A percentile compares a stretch with the other conserved stretches of the same genome.
phyloP scores from a whole-genome alignment of 2,888 invertebrate genomes.

The Ormia ochracea region DNA sequence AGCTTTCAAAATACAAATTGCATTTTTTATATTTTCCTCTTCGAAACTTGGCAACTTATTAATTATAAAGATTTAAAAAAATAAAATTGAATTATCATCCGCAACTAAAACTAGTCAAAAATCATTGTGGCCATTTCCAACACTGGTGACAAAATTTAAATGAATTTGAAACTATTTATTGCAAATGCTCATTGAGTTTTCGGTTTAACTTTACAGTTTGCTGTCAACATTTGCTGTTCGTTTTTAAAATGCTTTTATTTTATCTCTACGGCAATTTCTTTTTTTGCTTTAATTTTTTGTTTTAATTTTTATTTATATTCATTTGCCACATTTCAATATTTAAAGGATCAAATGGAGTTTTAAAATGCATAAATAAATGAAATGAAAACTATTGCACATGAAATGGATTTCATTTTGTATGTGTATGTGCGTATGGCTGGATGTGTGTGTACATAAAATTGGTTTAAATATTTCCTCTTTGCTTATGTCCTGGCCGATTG shows the following conservation, averaged over 20 bases:
- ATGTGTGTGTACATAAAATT: too few relatives aligned
- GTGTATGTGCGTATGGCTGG: not conserved
- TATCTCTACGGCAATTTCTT: too few relatives aligned
- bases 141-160: not conserved
- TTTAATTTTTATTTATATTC: not conserved
- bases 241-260: conserved; percentile 34
- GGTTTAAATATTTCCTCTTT: conserved; percentile 39
- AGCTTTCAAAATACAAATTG: too few relatives aligned
- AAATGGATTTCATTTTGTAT: conserved; percentile 29
- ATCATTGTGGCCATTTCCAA: not conserved
- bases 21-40: too few relatives aligned
- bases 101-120: too few relatives aligned
- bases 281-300: not conserved
- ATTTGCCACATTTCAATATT: conserved; percentile 40
- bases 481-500: not conserved
- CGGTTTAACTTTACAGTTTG: conserved; percentile 29
- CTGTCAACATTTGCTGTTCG: conserved; percentile 26
- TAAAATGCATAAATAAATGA: not conserved
- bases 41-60: too few relatives aligned
- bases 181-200: conserved; percentile 14
- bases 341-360: conserved; percentile 42
- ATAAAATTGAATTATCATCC: too few relatives aligned
- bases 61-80: too few relatives aligned
- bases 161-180: not conserved
- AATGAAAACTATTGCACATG: conserved; percentile 24